Evolutionary conservation across 2,113 vertebrate genomes (phyloP), one percentile per base, ranked within the genome.

Genomic region (Clarias gariepinus): DNA sequence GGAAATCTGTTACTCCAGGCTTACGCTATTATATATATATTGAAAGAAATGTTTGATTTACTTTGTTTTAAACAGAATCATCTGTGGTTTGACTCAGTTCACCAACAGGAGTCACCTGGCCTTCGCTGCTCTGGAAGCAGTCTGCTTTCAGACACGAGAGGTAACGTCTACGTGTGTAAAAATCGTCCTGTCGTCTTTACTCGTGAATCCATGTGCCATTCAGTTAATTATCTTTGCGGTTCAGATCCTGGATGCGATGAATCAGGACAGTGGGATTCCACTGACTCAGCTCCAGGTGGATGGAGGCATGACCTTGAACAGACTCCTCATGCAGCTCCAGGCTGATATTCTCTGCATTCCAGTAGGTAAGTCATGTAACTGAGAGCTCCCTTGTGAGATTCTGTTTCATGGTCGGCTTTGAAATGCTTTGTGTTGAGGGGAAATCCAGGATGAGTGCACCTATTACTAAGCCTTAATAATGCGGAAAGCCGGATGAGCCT

Each of bases 31-130:
- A 41, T 41, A n/a, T n/a, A n/a, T 52, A 23, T 12, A 41, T 53
- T 18, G 13, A 61, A 68, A 30, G 21, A 36, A 83, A 7, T 8
- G 64, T 25, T 84, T 23, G 10, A 25, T 63, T 76, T 78, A 47
- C 12, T 64, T 25, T 84, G 53, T 41, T 81, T 83, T 86, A 36
- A 85, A 88, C 92, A 99, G 98, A 84, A 99, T 99, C 93, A 99
- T 99, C 92, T 99, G 98, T 92, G 98, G 98, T 61, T 96, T 99
- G 90, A 99, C 98, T 90, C 98, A 99, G 94, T 99, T 99, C 95
- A 99, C 98, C 89, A 99, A 99, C 94, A 97, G 95, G 93, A 98
- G 94, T 76, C 98, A 99, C 91, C 94, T 99, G 87, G 98, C 98
- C 69, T 99, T 98, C 41, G 98, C 98, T 90, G 97, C 98, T n/a